Evolutionary conservation across 1,140 invertebrate genomes (phyloP).

Genomic region (Neotoxoptera formosana): DNA sequence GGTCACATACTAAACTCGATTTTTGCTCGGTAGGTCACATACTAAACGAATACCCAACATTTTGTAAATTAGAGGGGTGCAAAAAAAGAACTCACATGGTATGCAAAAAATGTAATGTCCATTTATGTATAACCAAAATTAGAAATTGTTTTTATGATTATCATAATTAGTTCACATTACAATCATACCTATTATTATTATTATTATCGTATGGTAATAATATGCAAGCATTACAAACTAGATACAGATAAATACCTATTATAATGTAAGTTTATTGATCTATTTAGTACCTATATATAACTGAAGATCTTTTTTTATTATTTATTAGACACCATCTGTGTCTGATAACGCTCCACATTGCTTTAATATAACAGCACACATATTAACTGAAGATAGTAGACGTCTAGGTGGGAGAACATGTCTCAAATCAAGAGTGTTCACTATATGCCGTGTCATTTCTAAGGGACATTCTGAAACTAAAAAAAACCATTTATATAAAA

Average conservation of each 20-base stretch:
- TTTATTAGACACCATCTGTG: slow-evolving; percentile 69
- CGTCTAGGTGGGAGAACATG: slow-evolving; percentile 75
- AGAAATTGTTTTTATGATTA: too few species aligned
- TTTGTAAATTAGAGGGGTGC: not conserved
- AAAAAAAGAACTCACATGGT: not conserved
- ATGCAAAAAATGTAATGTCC: not conserved
- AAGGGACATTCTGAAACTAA: slow-evolving; percentile 55
- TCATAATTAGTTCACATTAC: too few species aligned
- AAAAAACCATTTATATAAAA: not conserved
- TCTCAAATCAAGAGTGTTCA: slow-evolving; percentile 67
- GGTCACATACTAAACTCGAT: too few species aligned
- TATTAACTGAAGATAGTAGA: slow-evolving; percentile 77
- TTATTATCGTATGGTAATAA: too few species aligned
- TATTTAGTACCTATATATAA: too few species aligned
- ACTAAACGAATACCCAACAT: too few species aligned
- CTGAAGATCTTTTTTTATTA: too few species aligned
- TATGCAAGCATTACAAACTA: too few species aligned
- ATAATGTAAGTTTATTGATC: too few species aligned
- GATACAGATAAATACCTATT: too few species aligned
- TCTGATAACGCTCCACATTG: slow-evolving; percentile 82
- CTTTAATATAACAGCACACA: slow-evolving; percentile 81
- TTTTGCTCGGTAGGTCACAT: too few species aligned
- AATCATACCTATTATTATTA: too few species aligned
- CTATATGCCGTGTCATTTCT: slow-evolving; percentile 48
- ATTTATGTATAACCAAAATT: not conserved